phyloP scores from a whole-genome alignment of 2,888 invertebrate genomes.

The Crematogaster levior region DNA sequence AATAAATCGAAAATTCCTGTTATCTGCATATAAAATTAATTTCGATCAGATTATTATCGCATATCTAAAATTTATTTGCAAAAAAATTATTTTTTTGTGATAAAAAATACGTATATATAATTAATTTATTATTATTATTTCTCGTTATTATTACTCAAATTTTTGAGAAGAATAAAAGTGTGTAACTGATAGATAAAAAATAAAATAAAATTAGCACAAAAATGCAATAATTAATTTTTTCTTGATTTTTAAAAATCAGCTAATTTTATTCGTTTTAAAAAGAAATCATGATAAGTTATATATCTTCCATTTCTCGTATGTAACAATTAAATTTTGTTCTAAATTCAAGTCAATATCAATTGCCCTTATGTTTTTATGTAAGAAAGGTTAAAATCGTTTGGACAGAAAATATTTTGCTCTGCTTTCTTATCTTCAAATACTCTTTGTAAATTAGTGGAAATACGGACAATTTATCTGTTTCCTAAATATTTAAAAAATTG shows the following conservation, averaged over 20 bases:
- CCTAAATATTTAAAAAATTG: not conserved
- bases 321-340: not conserved
- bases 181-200: not conserved
- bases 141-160: not conserved
- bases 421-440: not conserved
- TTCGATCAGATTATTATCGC: not conserved
- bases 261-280: not conserved
- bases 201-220: not conserved
- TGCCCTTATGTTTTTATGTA: not conserved
- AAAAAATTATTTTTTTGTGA: not conserved
- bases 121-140: not conserved
- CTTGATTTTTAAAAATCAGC: not conserved
- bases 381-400: not conserved
- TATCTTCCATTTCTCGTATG: not conserved
- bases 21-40: slow-evolving; percentile 5
- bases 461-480: not conserved
- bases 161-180: not conserved
- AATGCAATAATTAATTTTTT: not conserved
- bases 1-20: not conserved
- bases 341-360: not conserved
- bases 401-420: not conserved
- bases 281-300: not conserved
- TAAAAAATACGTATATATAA: not conserved
- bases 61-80: not conserved
- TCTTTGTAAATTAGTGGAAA: not conserved